phyloP scores from a whole-genome alignment of 2,797 vertebrate species.

The Danio choprae region DNA sequence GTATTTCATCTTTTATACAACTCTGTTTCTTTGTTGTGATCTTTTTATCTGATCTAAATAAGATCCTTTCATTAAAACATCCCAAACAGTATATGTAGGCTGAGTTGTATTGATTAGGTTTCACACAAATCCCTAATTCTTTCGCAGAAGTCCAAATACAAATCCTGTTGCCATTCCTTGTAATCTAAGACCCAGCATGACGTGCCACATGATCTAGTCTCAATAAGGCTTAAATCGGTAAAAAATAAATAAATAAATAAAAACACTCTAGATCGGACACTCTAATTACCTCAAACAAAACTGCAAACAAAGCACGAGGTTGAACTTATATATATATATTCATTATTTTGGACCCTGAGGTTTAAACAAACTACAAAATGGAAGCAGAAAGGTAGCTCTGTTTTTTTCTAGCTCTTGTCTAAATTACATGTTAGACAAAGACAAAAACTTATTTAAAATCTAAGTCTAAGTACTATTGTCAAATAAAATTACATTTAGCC shows the following conservation, averaged over 20 bases:
- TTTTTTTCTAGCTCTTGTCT: too few species aligned
- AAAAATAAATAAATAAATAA: not conserved
- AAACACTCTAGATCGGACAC: conserved; percentile 64
- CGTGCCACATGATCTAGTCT: not conserved
- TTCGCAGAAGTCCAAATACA: not conserved
- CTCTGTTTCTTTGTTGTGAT: not conserved
- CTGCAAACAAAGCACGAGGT: conserved; percentile 66
- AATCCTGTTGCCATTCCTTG: not conserved
- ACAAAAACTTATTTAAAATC: too few species aligned
- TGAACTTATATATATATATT: conserved; percentile 72
- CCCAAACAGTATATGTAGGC: not conserved
- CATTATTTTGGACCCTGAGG: too few species aligned
- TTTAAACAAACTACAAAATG: too few species aligned
- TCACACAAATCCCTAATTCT: not conserved
- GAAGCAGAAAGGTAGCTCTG: too few species aligned
- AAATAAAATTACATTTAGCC: too few species aligned
- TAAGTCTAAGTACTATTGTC: too few species aligned
- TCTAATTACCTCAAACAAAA: conserved; percentile 77
- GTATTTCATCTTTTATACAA: not conserved
- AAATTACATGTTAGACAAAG: too few species aligned
- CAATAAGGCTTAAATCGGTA: not conserved
- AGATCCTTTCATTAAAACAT: not conserved
- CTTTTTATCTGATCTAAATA: not conserved
- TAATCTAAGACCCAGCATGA: conserved; percentile 14
- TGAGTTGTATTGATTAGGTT: not conserved